These are phyloP conservation scores for Acrocephalus kingi DNA, from an alignment of 2,113 vertebrate genomes.

Conservation along the genomic window DNA sequence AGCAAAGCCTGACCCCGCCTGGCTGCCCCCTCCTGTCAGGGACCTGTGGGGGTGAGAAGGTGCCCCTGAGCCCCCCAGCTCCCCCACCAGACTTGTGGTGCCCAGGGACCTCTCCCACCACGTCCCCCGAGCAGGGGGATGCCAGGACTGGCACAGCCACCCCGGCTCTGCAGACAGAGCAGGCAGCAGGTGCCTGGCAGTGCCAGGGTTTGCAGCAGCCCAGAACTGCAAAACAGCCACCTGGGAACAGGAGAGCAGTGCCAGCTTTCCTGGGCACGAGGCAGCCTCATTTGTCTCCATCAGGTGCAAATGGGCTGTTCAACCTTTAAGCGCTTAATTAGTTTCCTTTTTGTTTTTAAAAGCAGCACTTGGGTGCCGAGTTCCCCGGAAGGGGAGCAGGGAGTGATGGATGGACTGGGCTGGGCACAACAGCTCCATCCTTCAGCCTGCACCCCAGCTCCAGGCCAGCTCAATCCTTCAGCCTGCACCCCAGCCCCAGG, in stretches of 20 bases:
- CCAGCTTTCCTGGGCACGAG: neutral
- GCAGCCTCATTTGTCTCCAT: conserved; percentile 14
- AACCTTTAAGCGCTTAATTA: conserved; percentile 53
- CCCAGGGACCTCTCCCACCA: neutral
- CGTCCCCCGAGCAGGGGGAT: neutral
- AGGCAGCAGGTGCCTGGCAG: neutral
- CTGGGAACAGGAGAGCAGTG: neutral
- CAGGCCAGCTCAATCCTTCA: too few species aligned
- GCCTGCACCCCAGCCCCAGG: too few species aligned
- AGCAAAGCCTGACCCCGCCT: fast-evolving
- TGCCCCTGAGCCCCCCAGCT: neutral
- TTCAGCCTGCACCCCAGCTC: neutral
- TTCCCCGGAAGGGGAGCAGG: neutral
- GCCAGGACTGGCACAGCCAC: neutral
- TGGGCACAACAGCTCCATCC: neutral
- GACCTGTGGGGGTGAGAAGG: neutral
- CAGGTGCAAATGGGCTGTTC: conserved; percentile 20
- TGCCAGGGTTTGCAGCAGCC: neutral
- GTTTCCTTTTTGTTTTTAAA: conserved; percentile 40
- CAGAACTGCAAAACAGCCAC: neutral
- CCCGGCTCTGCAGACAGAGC: neutral
- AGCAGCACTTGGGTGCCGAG: neutral
- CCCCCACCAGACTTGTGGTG: fast-evolving
- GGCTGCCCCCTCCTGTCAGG: neutral
- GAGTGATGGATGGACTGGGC: neutral